These are phyloP conservation scores for Phyllopteryx taeniolatus DNA, from an alignment of 2,113 vertebrate species.

Conservation along the genomic window DNA sequence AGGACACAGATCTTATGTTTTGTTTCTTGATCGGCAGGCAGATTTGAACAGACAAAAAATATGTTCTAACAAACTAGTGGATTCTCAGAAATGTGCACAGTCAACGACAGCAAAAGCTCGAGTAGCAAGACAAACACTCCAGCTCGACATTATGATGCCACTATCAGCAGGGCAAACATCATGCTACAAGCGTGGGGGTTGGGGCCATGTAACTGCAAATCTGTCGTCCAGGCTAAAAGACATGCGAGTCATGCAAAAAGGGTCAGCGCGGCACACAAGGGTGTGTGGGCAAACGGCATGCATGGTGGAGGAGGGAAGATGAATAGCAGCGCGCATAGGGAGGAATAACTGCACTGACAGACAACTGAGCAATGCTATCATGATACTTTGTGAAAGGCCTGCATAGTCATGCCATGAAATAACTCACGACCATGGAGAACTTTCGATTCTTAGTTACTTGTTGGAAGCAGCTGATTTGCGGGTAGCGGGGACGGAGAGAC, in stretches of 20 bases:
- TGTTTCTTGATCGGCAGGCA: constrained; percentile 6
- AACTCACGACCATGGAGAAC: constrained; percentile 19
- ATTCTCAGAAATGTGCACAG: constrained; percentile 15
- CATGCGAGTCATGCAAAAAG: constrained; percentile 63
- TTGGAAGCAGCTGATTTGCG: neutral
- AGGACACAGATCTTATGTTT: neutral
- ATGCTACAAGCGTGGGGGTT: constrained; percentile 24
- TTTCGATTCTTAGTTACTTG: neutral
- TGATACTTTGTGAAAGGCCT: constrained; percentile 27
- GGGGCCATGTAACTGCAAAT: constrained; percentile 3
- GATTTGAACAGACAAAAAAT: constrained; percentile 11
- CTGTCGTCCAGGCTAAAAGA: constrained; percentile 27
- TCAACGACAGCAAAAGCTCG: neutral
- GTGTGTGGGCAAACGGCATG: constrained; percentile 77
- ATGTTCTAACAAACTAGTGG: neutral
- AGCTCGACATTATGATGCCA: constrained; percentile 9
- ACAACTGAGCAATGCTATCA: constrained; percentile 19
- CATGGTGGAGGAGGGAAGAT: constrained; percentile 43
- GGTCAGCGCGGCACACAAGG: constrained; percentile 39
- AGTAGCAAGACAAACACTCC: constrained; percentile 14
- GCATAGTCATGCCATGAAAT: constrained; percentile 16
- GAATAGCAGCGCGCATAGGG: constrained; percentile 1
- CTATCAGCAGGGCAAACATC: constrained; percentile 8
- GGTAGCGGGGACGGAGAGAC: constrained; percentile 11
- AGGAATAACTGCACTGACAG: neutral